phyloP scores from a whole-genome alignment of 2,797 vertebrate genomes.

The Crocidura indochinensis region DNA sequence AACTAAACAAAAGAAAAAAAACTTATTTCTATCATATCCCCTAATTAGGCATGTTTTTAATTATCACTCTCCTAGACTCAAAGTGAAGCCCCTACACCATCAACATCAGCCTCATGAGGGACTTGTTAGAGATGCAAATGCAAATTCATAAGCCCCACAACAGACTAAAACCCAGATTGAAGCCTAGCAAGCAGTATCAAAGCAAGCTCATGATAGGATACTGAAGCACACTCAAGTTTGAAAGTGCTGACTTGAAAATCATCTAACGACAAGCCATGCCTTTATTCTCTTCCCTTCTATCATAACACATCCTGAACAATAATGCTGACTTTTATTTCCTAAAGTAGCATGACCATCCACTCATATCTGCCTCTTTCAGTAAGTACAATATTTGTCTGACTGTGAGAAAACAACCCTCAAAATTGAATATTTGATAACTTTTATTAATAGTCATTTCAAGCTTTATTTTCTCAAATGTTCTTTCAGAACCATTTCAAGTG shows the following conservation, averaged over 20 bases:
- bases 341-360: constrained; percentile 32
- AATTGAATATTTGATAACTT: background rate
- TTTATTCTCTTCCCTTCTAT: background rate
- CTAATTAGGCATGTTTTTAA: background rate
- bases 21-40: background rate
- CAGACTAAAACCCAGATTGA: background rate
- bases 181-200: constrained; percentile 13
- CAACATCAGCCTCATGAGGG: background rate
- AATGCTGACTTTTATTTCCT: constrained; percentile 24
- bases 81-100: background rate
- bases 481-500: constrained; percentile 12
- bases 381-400: constrained; percentile 17
- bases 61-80: constrained; percentile 23
- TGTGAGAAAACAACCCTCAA: constrained; percentile 46
- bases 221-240: constrained; percentile 23
- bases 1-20: too few species aligned
- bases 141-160: background rate
- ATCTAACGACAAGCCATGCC: background rate
- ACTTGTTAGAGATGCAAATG: constrained; percentile 43
- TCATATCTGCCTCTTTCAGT: constrained; percentile 33
- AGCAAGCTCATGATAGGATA: background rate
- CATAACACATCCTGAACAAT: constrained; percentile 37
- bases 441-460: constrained; percentile 37
- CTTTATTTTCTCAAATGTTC: background rate
- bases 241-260: constrained; percentile 39